Conservation (phyloP, 2,888 invertebrate species). For the Microplitis deprimator region DNA sequence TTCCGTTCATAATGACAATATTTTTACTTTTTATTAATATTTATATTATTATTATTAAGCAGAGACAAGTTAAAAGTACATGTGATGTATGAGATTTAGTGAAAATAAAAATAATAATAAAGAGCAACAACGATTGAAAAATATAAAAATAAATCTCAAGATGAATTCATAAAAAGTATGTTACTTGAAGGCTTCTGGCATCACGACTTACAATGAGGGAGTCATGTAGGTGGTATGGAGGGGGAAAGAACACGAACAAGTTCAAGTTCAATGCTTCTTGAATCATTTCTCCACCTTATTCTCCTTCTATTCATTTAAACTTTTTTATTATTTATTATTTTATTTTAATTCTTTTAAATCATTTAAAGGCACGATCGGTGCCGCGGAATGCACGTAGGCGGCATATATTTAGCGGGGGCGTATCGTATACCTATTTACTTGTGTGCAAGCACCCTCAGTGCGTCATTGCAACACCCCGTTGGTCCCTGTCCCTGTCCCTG, state of each 20-base stretch:
- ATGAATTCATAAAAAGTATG: not conserved
- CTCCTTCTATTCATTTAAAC: not conserved
- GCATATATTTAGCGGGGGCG: conserved; percentile 56
- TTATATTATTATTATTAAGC: not conserved
- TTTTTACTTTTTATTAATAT: not conserved
- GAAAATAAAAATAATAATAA: not conserved
- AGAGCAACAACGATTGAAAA: not conserved
- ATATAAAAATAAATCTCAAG: not conserved
- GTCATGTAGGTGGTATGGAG: conserved; percentile 3
- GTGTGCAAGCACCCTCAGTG: conserved; percentile 36
- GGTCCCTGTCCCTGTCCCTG: not conserved
- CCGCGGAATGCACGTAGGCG: conserved; percentile 52
- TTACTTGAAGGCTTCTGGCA: not conserved
- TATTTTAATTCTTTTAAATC: conserved; percentile 3
- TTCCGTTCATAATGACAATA: not conserved
- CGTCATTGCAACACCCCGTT: conserved; percentile 15
- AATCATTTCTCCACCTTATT: conserved; percentile 20
- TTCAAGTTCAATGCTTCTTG: conserved; percentile 31
- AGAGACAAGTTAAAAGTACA: not conserved
- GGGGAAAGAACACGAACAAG: conserved; percentile 24
- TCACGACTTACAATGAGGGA: conserved; percentile 2
- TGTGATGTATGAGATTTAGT: not conserved
- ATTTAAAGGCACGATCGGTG: not conserved
- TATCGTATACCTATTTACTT: conserved; percentile 43
- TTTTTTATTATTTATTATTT: conserved; percentile 14